A percentile compares a stretch with the other conserved stretches of the same genome.
phyloP scores from a whole-genome alignment of 1,140 invertebrate genomes.

The Drosophila rufa region DNA sequence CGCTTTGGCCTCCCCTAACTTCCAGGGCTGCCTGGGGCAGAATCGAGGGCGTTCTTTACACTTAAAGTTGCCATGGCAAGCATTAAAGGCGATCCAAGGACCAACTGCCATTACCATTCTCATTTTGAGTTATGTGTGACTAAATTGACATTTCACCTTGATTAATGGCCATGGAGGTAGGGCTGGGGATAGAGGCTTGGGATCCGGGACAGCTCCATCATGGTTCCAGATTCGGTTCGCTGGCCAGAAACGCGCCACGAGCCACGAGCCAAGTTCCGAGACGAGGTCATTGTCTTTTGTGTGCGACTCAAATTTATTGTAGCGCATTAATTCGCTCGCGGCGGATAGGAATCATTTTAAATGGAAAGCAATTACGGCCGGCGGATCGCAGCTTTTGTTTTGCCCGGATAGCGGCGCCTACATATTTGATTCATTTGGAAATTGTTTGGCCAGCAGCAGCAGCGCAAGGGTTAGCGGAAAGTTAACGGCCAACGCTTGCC shows the following conservation, averaged over 20 bases:
- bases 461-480: constrained; percentile 13
- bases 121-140: constrained; percentile 63
- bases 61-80: constrained; percentile 14
- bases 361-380: constrained; percentile 37
- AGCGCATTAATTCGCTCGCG: constrained; percentile 43
- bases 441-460: constrained; percentile 4
- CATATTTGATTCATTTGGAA: constrained; percentile 54
- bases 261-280: constrained; percentile 14
- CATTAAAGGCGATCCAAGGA: constrained; percentile 8
- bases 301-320: constrained; percentile 56
- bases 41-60: background rate
- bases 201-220: constrained; percentile 45
- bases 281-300: constrained; percentile 60
- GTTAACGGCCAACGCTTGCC: background rate
- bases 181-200: background rate
- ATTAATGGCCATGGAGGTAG: constrained; percentile 48
- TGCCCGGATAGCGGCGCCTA: constrained; percentile 11
- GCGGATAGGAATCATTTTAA: constrained; percentile 43
- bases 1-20: constrained; percentile 12
- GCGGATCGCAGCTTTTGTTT: constrained; percentile 38
- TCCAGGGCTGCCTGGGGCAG: constrained; percentile 41
- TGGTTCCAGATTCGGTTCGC: constrained; percentile 21
- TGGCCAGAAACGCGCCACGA: constrained; percentile 11
- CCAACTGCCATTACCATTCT: constrained; percentile 24
- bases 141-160: constrained; percentile 72